Conservation (phyloP, 1,140 invertebrate genomes). For the Ceratina calcarata region DNA sequence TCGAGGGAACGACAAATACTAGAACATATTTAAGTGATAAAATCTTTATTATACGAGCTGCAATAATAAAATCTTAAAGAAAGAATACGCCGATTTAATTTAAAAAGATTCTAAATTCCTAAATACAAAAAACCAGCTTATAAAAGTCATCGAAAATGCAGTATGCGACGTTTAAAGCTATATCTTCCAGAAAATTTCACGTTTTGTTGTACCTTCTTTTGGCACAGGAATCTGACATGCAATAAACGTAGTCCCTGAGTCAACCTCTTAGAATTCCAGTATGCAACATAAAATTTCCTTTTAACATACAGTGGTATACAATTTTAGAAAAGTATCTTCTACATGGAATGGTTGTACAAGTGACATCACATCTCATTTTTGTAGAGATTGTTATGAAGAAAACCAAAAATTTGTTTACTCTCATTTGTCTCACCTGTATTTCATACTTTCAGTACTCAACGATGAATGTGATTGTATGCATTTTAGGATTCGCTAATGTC, state of each 20-base stretch:
- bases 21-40: too few relatives aligned
- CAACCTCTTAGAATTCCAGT: not conserved
- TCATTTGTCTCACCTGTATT: too few relatives aligned
- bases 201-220: constrained; percentile 15
- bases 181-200: not conserved
- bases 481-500: too few relatives aligned
- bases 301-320: not conserved
- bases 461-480: too few relatives aligned
- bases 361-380: constrained; percentile 2
- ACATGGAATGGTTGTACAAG: not conserved
- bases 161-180: not conserved
- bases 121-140: not conserved
- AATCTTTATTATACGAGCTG: too few relatives aligned
- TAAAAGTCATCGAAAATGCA: not conserved
- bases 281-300: not conserved
- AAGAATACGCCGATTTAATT: not conserved
- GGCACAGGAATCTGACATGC: constrained; percentile 14
- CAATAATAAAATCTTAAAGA: too few relatives aligned
- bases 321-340: constrained; percentile 5
- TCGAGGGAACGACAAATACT: too few relatives aligned
- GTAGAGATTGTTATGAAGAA: not conserved
- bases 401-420: too few relatives aligned
- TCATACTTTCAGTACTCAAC: too few relatives aligned
- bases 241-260: constrained; percentile 1
- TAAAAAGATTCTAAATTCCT: not conserved